Percentiles rank a stretch among this genome's conserved stretches.
phyloP scores from a whole-genome alignment of 2,888 invertebrate species.

The Drosophila vallismaia region DNA sequence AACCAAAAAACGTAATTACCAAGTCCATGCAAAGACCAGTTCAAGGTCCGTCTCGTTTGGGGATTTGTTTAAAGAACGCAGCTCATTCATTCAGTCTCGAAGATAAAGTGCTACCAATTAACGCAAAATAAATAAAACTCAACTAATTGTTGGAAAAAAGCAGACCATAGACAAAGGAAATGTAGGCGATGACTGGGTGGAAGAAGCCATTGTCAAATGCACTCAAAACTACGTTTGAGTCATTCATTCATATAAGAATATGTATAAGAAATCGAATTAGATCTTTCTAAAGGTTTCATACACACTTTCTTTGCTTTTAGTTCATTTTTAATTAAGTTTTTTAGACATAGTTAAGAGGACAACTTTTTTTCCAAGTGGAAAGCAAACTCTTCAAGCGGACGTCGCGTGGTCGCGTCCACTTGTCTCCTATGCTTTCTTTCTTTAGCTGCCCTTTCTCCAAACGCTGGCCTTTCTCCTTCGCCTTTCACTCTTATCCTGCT shows the following conservation, averaged over 20 bases:
- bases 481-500: neutral
- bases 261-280: too few relatives aligned
- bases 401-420: slow-evolving; percentile 48
- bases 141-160: slow-evolving; percentile 77
- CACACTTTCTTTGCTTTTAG: too few relatives aligned
- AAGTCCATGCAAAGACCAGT: slow-evolving; percentile 47
- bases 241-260: too few relatives aligned
- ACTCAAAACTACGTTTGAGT: too few relatives aligned
- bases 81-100: slow-evolving; percentile 71
- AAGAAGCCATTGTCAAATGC: slow-evolving; percentile 14
- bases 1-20: slow-evolving; percentile 65
- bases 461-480: slow-evolving; percentile 10
- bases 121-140: slow-evolving; percentile 81
- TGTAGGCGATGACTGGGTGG: slow-evolving; percentile 48
- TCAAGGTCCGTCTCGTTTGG: slow-evolving; percentile 42
- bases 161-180: slow-evolving; percentile 62
- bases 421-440: slow-evolving; percentile 35
- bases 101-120: slow-evolving; percentile 81
- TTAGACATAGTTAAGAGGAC: neutral
- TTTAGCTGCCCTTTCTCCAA: slow-evolving; percentile 10
- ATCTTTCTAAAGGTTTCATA: too few relatives aligned
- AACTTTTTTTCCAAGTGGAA: slow-evolving; percentile 13
- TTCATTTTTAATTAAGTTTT: neutral
- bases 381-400: slow-evolving; percentile 47
- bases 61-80: slow-evolving; percentile 72